Evolutionary conservation across 2,797 vertebrate genomes (phyloP), one percentile per base, ranked within the genome.

Genomic region (Rhynchonycteris naso): DNA sequence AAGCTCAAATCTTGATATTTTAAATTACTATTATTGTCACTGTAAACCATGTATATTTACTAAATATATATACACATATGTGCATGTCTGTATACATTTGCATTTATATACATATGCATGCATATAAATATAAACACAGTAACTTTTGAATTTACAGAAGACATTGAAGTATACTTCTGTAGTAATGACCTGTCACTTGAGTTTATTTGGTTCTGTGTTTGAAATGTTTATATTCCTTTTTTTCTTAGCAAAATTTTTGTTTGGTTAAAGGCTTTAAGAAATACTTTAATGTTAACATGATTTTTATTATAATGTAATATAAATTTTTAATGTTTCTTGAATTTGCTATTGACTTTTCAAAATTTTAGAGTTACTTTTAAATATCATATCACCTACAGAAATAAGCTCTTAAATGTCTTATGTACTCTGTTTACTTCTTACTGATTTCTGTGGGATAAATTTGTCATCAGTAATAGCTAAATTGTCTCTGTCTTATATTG

Each of bases 381-480:
- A 93, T 68, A 14, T 79, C 63, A 91, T 35, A 19, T 56, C 61
- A 89, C 47, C 22, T 84, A 43, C n/a, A 89, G 15, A 30, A 19
- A 21, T 50, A 95, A 96, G 11, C 63, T 79, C 84, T 5, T 79
- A 66, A 43, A 75, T 89, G 81, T 79, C 93, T 65, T 87, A 52
- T 89, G 74, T 85, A 88, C 16, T 75, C 80, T 68, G 24, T 97
- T 71, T 38, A 96, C 66, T 89, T 95, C 1, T 4, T 90, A 93
- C 15, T 80, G 54, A 12, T 92, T 59, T 50, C 68, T 18, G 50
- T 47, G 79, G 16, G 33, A 65, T 43, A 87, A 88, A 89, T 79
- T 96, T 93, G 54, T 80, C 85, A 93, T 50, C 5, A 94, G 15
- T 86, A 96, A 88, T 71, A 87, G 52, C 35, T 82, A 30, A 15